Base-by-base conservation (phyloP, 1,140 invertebrate genomes). In the Drosophila seguyi region DNA sequence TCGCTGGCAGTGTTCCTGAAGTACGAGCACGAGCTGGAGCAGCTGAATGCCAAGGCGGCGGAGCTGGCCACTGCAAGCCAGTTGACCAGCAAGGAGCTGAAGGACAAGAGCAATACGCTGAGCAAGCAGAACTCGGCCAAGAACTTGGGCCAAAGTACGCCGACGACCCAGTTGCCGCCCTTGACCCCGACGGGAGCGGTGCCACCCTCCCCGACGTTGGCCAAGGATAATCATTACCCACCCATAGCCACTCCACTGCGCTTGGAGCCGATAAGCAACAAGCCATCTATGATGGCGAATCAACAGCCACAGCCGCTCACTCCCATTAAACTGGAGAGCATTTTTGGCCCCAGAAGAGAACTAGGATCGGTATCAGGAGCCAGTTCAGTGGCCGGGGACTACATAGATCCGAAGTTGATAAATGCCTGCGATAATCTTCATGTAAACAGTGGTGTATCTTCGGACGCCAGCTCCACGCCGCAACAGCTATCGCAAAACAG, bases 111-210 rank as follows among this genome's bases (percentile, higher is more conserved):
- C 60, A 93, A 93, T 55, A 92, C 63, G 20, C 52, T 93, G 6
- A 93, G 87, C 52, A 93, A 93, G 48, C 91, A 92, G 56, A 92
- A 93, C 56, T 88, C 88, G 13, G 87, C 84, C n/a, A 92, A 92
- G 74, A 91, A 71, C 62, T 57, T 92, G 34, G 77, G 48, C 8
- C 38, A 69, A 1, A 78, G 55, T 25, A 50, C 47, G 4, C 59
- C 55, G 14, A 38, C 55, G 14, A 38, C 67, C 0, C 73, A 75
- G 59, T n/a, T 87, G 44, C 80, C 81, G 1, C 84, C 80, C 8
- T 22, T 91, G 18, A 79, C 79, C 27, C 68, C 60, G 22, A 29
- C 42, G 16, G n/a, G 34, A 4, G 36, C 52, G 20, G 34, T 52
- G 48, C 56, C 73, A 25, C 41, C 45, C 22, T 50, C 61, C 3